Conservation (phyloP, 2,113 vertebrate genomes). For the Lonchura striata region DNA sequence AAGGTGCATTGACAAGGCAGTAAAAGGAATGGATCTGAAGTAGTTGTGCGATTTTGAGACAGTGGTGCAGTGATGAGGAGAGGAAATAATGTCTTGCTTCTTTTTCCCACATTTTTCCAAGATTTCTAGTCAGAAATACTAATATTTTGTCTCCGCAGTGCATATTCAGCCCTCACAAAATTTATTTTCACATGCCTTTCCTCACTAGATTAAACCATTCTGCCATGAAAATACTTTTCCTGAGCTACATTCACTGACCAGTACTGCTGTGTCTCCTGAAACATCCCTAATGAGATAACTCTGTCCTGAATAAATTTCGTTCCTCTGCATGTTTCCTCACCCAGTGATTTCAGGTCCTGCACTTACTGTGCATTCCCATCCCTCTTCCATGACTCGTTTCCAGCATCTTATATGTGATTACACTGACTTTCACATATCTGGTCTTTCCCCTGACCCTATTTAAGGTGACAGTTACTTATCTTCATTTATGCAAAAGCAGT, state of each 20-base stretch:
- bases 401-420: background rate
- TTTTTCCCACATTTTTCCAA: background rate
- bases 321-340: background rate
- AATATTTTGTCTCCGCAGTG: background rate
- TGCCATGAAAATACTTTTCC: background rate
- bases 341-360: background rate
- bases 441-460: background rate
- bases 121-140: background rate
- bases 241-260: background rate
- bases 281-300: background rate
- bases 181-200: background rate
- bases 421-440: background rate
- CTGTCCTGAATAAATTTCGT: background rate
- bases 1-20: background rate
- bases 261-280: background rate
- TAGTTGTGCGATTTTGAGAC: background rate
- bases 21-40: background rate
- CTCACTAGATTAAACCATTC: background rate
- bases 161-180: background rate
- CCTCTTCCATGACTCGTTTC: fast-evolving
- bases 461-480: background rate
- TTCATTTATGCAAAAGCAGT: background rate
- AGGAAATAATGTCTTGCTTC: background rate
- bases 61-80: background rate
- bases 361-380: background rate